These are phyloP conservation scores for Zophobas morio DNA, from an alignment of 1,140 invertebrate genomes.

Conservation along the genomic window DNA sequence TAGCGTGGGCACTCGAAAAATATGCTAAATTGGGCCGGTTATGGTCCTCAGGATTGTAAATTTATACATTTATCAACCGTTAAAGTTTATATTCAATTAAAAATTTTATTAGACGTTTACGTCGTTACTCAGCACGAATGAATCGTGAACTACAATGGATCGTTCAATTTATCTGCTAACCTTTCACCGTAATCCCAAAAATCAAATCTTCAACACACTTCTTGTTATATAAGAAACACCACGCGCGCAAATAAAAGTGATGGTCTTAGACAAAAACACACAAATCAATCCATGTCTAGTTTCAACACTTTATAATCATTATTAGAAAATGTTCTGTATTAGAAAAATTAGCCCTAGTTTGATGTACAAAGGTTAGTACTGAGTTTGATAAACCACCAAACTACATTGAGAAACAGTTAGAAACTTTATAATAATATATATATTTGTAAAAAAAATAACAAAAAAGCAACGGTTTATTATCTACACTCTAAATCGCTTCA, in stretches of 20 bases:
- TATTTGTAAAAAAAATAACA: no score
- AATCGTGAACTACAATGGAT: conserved; percentile 34
- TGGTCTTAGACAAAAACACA: not conserved
- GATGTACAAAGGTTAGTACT: no score
- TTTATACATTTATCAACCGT: conserved; percentile 18
- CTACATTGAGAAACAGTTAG: no score
- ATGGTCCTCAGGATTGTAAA: not conserved
- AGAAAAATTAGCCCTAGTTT: no score
- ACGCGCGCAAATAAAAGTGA: not conserved
- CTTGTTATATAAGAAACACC: conserved; percentile 1
- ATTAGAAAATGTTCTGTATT: no score
- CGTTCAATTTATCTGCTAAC: conserved; percentile 37
- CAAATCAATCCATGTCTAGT: not conserved
- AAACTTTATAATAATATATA: no score
- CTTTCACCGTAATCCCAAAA: conserved; percentile 40
- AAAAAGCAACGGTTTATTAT: no score
- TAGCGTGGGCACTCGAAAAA: conserved; percentile 8
- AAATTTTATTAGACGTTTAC: conserved; percentile 39
- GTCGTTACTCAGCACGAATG: conserved; percentile 33
- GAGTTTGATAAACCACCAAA: no score
- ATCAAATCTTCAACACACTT: conserved; percentile 36
- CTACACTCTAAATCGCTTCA: no score
- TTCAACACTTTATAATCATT: no score
- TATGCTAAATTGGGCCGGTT: not conserved
- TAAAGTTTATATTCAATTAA: conserved; percentile 41